These are phyloP conservation scores for Xestia rhomboidea DNA, from an alignment of 2,888 invertebrate genomes.

Conservation along the genomic window DNA sequence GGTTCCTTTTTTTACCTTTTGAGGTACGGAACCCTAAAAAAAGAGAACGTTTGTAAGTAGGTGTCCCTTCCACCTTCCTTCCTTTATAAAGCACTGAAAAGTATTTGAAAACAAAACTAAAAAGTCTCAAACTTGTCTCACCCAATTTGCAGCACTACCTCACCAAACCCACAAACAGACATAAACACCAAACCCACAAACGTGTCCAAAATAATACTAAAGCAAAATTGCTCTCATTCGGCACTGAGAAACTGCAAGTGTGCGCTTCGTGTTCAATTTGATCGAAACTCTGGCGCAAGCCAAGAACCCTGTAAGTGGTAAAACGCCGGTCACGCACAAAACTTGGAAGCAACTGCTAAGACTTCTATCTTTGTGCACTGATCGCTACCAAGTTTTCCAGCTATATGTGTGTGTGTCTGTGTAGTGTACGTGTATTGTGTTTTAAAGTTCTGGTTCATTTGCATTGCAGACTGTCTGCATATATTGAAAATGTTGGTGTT, in stretches of 20 bases:
- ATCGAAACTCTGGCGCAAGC: slow-evolving; percentile 59
- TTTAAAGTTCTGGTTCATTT: slow-evolving; percentile 27
- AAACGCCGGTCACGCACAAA: slow-evolving; percentile 70
- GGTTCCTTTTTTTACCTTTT: too few relatives aligned
- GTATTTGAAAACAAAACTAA: too few relatives aligned
- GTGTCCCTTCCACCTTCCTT: not conserved
- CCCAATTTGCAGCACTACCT: not conserved
- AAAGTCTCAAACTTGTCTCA: not conserved
- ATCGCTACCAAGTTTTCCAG: slow-evolving; percentile 54
- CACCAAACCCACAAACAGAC: slow-evolving; percentile 28
- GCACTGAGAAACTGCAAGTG: slow-evolving; percentile 59
- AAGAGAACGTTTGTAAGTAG: too few relatives aligned
- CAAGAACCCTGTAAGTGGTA: slow-evolving; percentile 54
- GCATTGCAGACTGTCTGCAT: slow-evolving; percentile 21
- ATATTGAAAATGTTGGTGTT: slow-evolving; percentile 28
- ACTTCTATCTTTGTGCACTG: slow-evolving; percentile 62
- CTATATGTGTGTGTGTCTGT: slow-evolving; percentile 29
- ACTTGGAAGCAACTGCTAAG: slow-evolving; percentile 64
- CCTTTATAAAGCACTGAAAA: not conserved
- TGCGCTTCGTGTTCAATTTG: slow-evolving; percentile 62
- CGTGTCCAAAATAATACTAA: slow-evolving; percentile 52
- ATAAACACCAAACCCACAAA: slow-evolving; percentile 61
- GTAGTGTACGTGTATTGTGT: slow-evolving; percentile 40
- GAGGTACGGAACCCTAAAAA: too few relatives aligned
- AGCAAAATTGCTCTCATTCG: slow-evolving; percentile 51